Percentiles rank a stretch among this genome's conserved stretches.
Evolutionary conservation across 2,888 invertebrate genomes (phyloP).

Genomic region (Rhogogaster chlorosoma): DNA sequence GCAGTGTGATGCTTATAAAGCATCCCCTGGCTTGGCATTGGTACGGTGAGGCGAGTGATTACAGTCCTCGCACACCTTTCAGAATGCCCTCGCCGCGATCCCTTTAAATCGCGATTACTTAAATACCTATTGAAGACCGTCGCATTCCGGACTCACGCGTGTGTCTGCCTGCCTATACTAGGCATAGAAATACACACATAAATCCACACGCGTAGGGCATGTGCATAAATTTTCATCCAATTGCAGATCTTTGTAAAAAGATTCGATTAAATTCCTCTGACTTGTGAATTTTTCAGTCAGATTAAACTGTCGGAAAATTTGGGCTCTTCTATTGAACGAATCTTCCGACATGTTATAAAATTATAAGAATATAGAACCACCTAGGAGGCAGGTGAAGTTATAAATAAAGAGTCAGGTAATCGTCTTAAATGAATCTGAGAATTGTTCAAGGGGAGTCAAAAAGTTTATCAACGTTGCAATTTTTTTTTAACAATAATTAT

Average conservation of each 20-base stretch:
- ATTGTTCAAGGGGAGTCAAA: neutral
- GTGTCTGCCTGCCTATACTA: neutral
- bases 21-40: constrained; percentile 26
- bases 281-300: neutral
- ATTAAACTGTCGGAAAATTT: neutral
- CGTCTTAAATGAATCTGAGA: neutral
- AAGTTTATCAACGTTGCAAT: neutral
- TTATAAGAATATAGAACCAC: no score
- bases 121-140: constrained; percentile 50
- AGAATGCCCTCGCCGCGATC: constrained; percentile 65
- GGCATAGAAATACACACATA: neutral
- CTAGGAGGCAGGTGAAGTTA: neutral
- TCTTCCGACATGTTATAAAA: no score
- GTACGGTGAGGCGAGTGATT: neutral
- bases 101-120: constrained; percentile 63
- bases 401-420: neutral
- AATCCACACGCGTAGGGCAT: neutral
- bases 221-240: no score
- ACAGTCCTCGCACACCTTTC: constrained; percentile 63
- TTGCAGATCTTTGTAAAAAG: neutral
- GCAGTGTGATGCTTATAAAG: constrained; percentile 63
- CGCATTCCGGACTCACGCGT: constrained; percentile 27
- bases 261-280: neutral
- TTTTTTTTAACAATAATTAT: no score
- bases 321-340: neutral